These are phyloP conservation scores for Lota lota DNA, from an alignment of 2,113 vertebrate genomes.

Conservation along the genomic window DNA sequence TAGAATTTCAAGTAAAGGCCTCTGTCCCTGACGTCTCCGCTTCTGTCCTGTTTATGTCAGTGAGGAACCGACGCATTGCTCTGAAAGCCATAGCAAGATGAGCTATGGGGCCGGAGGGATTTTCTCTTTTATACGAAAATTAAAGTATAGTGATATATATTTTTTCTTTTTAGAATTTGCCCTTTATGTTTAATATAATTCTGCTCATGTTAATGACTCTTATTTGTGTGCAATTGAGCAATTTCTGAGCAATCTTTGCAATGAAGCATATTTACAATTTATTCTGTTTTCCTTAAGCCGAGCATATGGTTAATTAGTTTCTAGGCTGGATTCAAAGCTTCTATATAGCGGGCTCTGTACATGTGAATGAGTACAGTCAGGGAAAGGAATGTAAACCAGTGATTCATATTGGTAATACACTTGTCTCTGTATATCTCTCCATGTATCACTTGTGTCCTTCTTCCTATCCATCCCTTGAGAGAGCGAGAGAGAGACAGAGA, in stretches of 20 bases:
- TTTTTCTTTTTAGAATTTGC: conserved; percentile 62
- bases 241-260: conserved; percentile 20
- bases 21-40: conserved; percentile 55
- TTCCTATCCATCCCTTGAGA: conserved; percentile 15
- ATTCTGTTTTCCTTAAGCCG: conserved; percentile 47
- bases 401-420: conserved; percentile 36
- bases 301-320: conserved; percentile 57
- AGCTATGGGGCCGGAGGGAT: conserved; percentile 55
- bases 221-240: conserved; percentile 21
- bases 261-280: conserved; percentile 51
- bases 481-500: no score
- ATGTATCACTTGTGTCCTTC: not conserved
- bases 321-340: conserved; percentile 33
- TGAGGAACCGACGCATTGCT: conserved; percentile 54
- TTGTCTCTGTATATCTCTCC: conserved; percentile 9
- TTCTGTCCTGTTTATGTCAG: conserved; percentile 61
- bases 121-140: conserved; percentile 43
- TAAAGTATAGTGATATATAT: conserved; percentile 56
- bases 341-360: conserved; percentile 31
- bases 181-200: conserved; percentile 58
- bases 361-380: conserved; percentile 21
- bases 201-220: conserved; percentile 59
- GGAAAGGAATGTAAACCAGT: conserved; percentile 45
- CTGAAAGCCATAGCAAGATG: conserved; percentile 43
- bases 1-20: conserved; percentile 68